Conservation (phyloP, 2,797 vertebrate species). For the Onychomys leucogaster region DNA sequence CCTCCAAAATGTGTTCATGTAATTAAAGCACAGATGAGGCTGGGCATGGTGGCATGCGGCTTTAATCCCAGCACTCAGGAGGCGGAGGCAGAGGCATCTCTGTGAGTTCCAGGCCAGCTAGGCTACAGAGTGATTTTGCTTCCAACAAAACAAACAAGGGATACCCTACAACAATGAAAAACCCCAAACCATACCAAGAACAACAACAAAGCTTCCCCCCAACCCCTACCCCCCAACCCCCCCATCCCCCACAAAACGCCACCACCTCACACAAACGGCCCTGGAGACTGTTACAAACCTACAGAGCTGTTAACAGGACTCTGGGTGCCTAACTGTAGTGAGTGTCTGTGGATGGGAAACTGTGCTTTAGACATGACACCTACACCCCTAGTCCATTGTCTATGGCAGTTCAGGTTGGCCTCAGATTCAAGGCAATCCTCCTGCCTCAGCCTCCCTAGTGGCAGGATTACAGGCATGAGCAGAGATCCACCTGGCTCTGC, state of each 20-base stretch:
- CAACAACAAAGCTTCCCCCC: neutral
- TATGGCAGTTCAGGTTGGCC: neutral
- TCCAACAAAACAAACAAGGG: neutral
- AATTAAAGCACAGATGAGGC: neutral
- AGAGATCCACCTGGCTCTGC: no score
- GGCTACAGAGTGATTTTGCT: neutral
- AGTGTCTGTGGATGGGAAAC: neutral
- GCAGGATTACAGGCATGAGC: neutral
- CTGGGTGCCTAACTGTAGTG: neutral
- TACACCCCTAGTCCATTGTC: neutral
- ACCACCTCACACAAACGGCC: neutral
- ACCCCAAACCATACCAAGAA: neutral
- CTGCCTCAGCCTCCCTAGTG: neutral
- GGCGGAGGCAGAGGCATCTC: neutral
- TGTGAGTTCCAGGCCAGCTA: neutral
- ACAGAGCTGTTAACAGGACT: neutral
- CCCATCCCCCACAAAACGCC: no score
- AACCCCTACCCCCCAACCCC: no score
- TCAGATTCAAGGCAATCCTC: neutral
- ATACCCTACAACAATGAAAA: neutral
- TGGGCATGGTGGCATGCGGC: neutral
- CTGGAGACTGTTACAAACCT: no score
- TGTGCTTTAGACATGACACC: neutral
- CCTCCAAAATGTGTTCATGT: no score
- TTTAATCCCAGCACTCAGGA: neutral